These are phyloP conservation scores for Myopa tessellatipennis DNA, from an alignment of 2,888 invertebrate genomes.

Conservation along the genomic window DNA sequence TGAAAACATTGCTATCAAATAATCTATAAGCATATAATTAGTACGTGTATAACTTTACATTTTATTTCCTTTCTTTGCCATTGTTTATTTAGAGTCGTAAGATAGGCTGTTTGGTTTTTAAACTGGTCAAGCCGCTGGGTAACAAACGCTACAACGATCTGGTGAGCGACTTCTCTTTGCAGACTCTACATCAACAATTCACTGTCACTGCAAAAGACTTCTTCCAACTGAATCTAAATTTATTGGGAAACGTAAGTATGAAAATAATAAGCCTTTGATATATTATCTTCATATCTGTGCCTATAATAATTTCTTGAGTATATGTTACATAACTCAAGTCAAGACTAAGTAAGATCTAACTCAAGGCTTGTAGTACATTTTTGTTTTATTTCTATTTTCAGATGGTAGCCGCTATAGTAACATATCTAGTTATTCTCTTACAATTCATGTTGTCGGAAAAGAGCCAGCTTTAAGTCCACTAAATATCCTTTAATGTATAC, in stretches of 20 bases:
- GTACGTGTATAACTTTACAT: no score
- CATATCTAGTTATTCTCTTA: constrained; percentile 64
- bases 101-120: constrained; percentile 64
- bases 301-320: not conserved
- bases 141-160: constrained; percentile 64
- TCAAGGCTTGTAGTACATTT: not conserved
- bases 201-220: constrained; percentile 65
- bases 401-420: constrained; percentile 64
- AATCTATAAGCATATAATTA: no score
- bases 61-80: not conserved
- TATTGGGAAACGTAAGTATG: constrained; percentile 62
- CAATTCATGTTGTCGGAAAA: constrained; percentile 64
- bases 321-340: no score
- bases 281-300: no score
- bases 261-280: not conserved
- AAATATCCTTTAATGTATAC: not conserved
- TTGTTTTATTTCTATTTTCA: constrained; percentile 42
- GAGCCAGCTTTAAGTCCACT: not conserved
- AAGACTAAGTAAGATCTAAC: no score
- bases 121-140: constrained; percentile 60
- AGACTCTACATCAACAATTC: constrained; percentile 65
- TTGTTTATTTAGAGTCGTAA: constrained; percentile 58
- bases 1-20: no score
- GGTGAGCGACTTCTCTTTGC: constrained; percentile 64
- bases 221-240: constrained; percentile 62